Evolutionary conservation across 2,113 vertebrate genomes (phyloP).

Genomic region (Rostratula benghalensis): DNA sequence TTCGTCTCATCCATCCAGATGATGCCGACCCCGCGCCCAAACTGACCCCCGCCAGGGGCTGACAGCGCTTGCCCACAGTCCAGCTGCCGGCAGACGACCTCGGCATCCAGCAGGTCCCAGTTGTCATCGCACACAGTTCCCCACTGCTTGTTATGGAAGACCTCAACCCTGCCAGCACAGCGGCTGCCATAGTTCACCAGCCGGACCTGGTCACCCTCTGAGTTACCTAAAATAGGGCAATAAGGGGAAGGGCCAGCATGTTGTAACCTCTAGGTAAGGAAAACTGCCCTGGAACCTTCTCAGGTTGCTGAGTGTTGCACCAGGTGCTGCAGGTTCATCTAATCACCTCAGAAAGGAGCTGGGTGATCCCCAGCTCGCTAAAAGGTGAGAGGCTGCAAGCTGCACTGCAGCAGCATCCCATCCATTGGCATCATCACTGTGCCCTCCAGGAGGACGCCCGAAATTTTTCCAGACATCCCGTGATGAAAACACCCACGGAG

Average conservation of each 20-base stretch:
- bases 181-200: background rate
- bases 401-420: background rate
- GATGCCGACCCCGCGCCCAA: background rate
- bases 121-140: constrained; percentile 55
- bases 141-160: constrained; percentile 66
- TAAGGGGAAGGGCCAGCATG: accelerated
- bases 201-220: background rate
- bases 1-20: constrained; percentile 1
- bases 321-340: background rate
- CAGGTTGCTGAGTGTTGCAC: too few species aligned
- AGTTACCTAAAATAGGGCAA: background rate
- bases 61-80: constrained; percentile 40
- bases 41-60: background rate
- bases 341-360: background rate
- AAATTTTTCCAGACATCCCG: background rate
- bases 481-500: accelerated
- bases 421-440: accelerated
- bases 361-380: background rate
- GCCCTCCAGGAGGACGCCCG: background rate
- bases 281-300: background rate
- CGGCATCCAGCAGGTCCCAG: constrained; percentile 52
- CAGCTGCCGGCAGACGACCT: constrained; percentile 66
- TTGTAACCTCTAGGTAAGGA: accelerated
- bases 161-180: constrained; percentile 67
- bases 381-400: background rate